Percentiles rank a stretch among this genome's conserved stretches.
phyloP scores from a whole-genome alignment of 2,888 invertebrate species.

The Coenonympha arcania region DNA sequence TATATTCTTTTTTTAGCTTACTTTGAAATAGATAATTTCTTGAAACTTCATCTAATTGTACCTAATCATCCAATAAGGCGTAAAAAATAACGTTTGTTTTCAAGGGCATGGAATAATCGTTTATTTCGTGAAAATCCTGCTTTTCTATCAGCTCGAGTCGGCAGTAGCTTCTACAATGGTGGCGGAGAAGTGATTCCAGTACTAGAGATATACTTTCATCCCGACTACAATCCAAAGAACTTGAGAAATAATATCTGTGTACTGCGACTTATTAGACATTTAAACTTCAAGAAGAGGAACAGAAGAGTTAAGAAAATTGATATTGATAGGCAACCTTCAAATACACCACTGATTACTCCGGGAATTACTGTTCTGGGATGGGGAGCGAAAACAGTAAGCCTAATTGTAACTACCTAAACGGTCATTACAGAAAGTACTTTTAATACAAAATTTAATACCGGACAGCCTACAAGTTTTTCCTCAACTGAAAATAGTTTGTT shows the following conservation, averaged over 20 bases:
- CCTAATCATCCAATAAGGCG: background rate
- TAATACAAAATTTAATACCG: too few relatives aligned
- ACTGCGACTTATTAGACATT: conserved; percentile 39
- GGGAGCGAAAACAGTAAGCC: conserved; percentile 55
- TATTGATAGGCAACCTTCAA: conserved; percentile 37
- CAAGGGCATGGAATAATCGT: conserved; percentile 58
- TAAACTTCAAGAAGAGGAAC: conserved; percentile 34
- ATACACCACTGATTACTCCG: conserved; percentile 37
- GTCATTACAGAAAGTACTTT: too few relatives aligned
- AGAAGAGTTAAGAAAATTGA: conserved; percentile 46
- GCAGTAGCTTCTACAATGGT: conserved; percentile 45
- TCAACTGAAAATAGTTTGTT: too few relatives aligned
- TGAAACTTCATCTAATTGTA: too few relatives aligned
- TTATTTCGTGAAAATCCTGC: conserved; percentile 59
- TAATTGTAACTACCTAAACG: too few relatives aligned
- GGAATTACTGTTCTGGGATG: conserved; percentile 54
- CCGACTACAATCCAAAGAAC: conserved; percentile 46
- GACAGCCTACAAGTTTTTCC: too few relatives aligned
- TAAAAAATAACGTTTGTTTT: background rate
- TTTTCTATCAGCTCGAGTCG: conserved; percentile 49
- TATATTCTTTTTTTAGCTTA: too few relatives aligned
- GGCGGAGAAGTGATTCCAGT: conserved; percentile 50
- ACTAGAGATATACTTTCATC: conserved; percentile 56
- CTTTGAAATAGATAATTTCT: too few relatives aligned
- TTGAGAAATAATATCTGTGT: conserved; percentile 51